Conservation (phyloP, 2,888 invertebrate genomes). For the Branchellion lobata region DNA sequence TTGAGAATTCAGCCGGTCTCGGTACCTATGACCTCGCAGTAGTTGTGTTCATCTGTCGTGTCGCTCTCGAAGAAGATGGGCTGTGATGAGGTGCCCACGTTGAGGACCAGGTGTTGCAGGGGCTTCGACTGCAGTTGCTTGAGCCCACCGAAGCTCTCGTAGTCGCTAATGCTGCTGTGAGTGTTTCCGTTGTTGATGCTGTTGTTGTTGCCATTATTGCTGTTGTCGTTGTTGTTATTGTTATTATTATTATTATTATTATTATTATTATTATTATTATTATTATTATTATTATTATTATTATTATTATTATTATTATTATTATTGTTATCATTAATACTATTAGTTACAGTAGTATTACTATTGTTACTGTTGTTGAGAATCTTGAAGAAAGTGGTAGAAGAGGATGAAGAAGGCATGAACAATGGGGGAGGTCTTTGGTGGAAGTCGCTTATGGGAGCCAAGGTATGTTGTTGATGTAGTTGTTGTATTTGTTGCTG, state of each 20-base stretch:
- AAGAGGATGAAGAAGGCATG: neutral
- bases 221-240: too few species aligned
- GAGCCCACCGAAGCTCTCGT: neutral
- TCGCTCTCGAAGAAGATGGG: neutral
- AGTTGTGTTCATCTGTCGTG: neutral
- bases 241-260: too few species aligned
- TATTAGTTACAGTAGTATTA: too few species aligned
- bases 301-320: too few species aligned
- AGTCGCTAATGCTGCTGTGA: neutral
- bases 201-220: conserved; percentile 32
- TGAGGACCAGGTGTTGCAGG: neutral
- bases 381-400: conserved; percentile 4
- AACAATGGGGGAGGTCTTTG: conserved; percentile 26
- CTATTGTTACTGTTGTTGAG: neutral
- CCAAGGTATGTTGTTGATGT: conserved; percentile 20
- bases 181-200: neutral
- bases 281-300: too few species aligned
- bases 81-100: neutral
- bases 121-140: neutral
- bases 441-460: conserved; percentile 32
- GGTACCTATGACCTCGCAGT: neutral
- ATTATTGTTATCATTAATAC: too few species aligned
- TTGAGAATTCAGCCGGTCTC: neutral
- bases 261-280: too few species aligned
- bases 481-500: neutral